A percentile compares a stretch with the other conserved stretches of the same genome.
phyloP scores from a whole-genome alignment of 2,888 invertebrate species.

The Lasioglossum calceatum region DNA sequence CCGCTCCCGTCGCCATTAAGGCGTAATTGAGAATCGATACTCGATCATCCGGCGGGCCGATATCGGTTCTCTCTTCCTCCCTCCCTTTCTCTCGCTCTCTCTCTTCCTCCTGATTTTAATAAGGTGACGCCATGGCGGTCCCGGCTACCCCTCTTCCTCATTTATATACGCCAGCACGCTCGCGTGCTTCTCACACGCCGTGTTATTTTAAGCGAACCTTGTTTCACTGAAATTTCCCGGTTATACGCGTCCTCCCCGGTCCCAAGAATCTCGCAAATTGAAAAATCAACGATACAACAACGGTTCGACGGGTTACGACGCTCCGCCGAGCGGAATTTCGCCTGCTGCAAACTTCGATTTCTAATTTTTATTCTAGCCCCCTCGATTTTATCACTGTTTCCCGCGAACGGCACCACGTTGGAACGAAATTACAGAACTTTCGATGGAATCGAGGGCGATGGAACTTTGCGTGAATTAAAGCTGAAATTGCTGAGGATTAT shows the following conservation, averaged over 20 bases:
- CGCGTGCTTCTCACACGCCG: slow-evolving; percentile 43
- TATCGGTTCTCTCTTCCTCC: slow-evolving; percentile 50
- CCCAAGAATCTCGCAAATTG: slow-evolving; percentile 34
- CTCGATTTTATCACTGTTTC: not conserved
- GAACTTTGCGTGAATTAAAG: not conserved
- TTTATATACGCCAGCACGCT: slow-evolving; percentile 58
- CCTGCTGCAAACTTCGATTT: not conserved
- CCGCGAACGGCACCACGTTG: not conserved
- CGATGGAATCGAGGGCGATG: not conserved
- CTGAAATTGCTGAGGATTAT: not conserved
- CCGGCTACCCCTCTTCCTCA: slow-evolving; percentile 56
- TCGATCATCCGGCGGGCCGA: slow-evolving; percentile 62
- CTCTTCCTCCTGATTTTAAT: slow-evolving; percentile 64
- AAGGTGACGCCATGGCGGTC: slow-evolving; percentile 59
- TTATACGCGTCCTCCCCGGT: slow-evolving; percentile 28
- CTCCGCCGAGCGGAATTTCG: not conserved
- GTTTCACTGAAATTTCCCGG: slow-evolving; percentile 55
- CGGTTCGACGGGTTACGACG: not conserved
- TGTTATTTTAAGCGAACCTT: slow-evolving; percentile 59
- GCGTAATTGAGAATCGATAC: slow-evolving; percentile 77
- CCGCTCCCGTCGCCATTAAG: slow-evolving; percentile 66
- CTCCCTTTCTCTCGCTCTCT: not conserved
- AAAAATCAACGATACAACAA: slow-evolving; percentile 49
- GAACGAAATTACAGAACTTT: not conserved
- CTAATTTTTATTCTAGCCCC: not conserved